A percentile compares a stretch with the other conserved stretches of the same genome.
phyloP scores from a whole-genome alignment of 2,113 vertebrate species.

The Python bivittatus region DNA sequence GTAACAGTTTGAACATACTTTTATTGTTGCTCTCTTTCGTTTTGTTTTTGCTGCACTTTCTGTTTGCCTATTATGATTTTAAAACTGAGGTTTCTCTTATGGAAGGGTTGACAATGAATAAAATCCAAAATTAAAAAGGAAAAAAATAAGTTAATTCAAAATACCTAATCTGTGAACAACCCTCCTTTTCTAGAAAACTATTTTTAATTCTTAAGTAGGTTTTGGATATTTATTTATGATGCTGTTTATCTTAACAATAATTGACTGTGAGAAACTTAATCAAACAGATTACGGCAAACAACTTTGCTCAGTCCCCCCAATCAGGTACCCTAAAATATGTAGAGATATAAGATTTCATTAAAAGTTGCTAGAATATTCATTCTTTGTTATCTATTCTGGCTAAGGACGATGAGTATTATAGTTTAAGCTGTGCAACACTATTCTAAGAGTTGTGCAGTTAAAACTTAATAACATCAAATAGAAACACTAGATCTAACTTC shows the following conservation, averaged over 20 bases:
- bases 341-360: neutral
- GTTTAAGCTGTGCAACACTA: neutral
- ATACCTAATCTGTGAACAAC: slow-evolving; percentile 18
- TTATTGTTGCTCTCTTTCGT: slow-evolving; percentile 28
- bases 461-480: neutral
- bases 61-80: slow-evolving; percentile 13
- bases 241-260: slow-evolving; percentile 22
- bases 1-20: neutral
- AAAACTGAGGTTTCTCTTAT: neutral
- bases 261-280: neutral
- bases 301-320: neutral
- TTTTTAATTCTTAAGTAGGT: neutral
- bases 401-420: neutral
- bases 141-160: slow-evolving; percentile 9
- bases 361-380: neutral
- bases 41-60: slow-evolving; percentile 15
- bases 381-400: neutral
- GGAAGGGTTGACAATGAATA: slow-evolving; percentile 1
- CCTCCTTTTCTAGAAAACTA: neutral
- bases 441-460: neutral
- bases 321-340: neutral
- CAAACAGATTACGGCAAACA: neutral
- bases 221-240: slow-evolving; percentile 31
- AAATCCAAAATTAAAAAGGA: neutral
- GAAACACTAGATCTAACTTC: neutral